Base-by-base conservation (phyloP, 2,888 invertebrate genomes). In the Platycnemis pennipes region DNA sequence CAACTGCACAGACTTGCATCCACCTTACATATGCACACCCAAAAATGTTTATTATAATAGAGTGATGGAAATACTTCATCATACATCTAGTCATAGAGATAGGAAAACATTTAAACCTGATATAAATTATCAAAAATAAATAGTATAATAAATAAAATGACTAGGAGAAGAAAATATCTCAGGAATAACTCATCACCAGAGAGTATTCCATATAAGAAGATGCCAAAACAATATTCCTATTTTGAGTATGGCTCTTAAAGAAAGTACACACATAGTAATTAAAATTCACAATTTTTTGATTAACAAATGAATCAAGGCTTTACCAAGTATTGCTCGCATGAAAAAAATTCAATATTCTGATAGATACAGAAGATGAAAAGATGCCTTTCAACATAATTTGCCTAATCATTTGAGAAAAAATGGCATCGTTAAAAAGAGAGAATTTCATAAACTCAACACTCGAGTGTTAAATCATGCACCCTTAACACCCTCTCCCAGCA, bases 81-180 rank as follows among this genome's bases (percentile, higher is more conserved):
- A 37, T 26, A 77, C 31, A 77, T 77, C 42, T 91, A 91, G 56
- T 42, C 42, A 91, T 91, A n/a, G n/a, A 56, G 44, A 63, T 63
- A 56, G 63, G 91, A 63, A 91, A 91, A 87, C 87, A 87, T 87
- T 87, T 22, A 44, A 87, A 87, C 63, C 26, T 26, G 16, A 69
- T n/a, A 44, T 69, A 44, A 91, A 91, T 42, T 16, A 63, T n/a
- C 0, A 44, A 63, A 91, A 63, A 44, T 11, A 56, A 22, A 19
- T 31, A 44, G 44, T 44, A 42, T 13, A 63, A 42, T 91, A 45
- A 77, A 87, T 7, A 45, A 87, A 87, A 46, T 46, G 45, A 87
- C 44, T 31, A 37, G 77, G 13, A 37, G 77, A 31, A 77, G 7
- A 63, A 77, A 77, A 77, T 31, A 77, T 26, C 2, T 3, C 26